Conservation (phyloP, 2,888 invertebrate genomes). For the Callinectes sapidus region DNA sequence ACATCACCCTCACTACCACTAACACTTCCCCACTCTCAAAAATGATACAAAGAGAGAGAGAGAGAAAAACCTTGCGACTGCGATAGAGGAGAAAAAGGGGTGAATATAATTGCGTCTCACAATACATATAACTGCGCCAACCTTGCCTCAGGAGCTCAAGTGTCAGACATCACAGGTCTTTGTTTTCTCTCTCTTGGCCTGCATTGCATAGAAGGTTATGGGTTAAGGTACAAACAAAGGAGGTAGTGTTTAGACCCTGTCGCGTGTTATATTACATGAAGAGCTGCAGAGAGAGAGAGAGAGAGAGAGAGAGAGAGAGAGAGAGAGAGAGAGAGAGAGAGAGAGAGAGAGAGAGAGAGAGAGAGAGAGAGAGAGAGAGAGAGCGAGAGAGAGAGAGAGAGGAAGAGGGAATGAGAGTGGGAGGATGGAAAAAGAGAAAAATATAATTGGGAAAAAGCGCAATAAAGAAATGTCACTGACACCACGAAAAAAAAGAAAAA, state of each 20-base stretch:
- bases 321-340: not conserved
- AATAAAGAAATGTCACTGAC: not conserved
- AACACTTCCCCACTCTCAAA: too few species aligned
- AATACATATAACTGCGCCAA: not conserved
- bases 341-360: constrained; percentile 7
- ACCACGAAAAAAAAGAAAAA: not conserved
- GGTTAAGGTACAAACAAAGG: not conserved
- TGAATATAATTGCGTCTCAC: not conserved
- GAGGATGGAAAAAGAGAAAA: not conserved
- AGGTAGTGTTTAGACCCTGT: not conserved
- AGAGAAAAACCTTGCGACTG: too few species aligned
- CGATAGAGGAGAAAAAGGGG: not conserved
- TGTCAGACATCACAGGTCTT: not conserved
- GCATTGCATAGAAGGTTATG: not conserved
- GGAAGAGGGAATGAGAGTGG: constrained; percentile 36
- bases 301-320: constrained; percentile 6
- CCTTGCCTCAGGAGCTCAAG: not conserved
- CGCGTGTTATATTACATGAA: not conserved
- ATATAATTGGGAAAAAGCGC: not conserved
- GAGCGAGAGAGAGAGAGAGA: not conserved
- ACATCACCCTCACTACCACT: too few species aligned
- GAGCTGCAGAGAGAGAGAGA: not conserved
- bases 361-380: constrained; percentile 42
- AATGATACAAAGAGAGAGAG: too few species aligned
- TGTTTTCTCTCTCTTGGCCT: not conserved